Evolutionary conservation across 2,797 vertebrate genomes (phyloP), one percentile per base, ranked within the genome.

Genomic region (Epinephelus awoara): DNA sequence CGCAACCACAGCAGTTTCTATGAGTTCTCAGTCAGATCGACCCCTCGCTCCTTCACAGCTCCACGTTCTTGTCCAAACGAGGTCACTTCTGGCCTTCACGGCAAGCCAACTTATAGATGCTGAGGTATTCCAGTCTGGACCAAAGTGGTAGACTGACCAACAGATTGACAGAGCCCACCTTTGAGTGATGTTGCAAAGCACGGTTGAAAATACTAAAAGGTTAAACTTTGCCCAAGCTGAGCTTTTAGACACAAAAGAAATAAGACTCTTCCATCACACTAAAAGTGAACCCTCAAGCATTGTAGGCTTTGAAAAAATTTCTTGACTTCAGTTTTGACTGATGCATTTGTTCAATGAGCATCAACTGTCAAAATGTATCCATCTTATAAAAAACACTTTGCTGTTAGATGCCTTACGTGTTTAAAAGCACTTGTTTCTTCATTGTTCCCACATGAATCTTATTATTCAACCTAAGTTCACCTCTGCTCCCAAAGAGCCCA

Each of bases 271-370:
- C 56, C 21, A 38, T 52, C 69, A n/a, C 47, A 25, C n/a, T 40
- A 15, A 21, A 44, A 0, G 18, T 2, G 2, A 0, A 0, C n/a
- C 49, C 34, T 18, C 0, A 6, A 55, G 51, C 54, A 38, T n/a
- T 9, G n/a, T 4, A 55, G 27, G 5, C 14, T 57, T 23, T 9
- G 17, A 69, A 29, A 40, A 18, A 17, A n/a, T 40, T 18, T 44
- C 25, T 2, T 34, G 12, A 61, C 72, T 57, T 50, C 17, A 55
- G 47, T 66, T 66, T 51, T 51, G 29, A 71, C 10, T 21, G 19
- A 62, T 23, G 12, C 14, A 19, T 61, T 50, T 11, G 54, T 38
- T 67, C 46, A 44, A 4, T 21, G 34, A 44, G 42, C 64, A 9
- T 34, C 65, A 9, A 25, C 62, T 47, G 61, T 65, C 25, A 56